Conservation (phyloP, 2,888 invertebrate species). For the Lycaena phlaeas region DNA sequence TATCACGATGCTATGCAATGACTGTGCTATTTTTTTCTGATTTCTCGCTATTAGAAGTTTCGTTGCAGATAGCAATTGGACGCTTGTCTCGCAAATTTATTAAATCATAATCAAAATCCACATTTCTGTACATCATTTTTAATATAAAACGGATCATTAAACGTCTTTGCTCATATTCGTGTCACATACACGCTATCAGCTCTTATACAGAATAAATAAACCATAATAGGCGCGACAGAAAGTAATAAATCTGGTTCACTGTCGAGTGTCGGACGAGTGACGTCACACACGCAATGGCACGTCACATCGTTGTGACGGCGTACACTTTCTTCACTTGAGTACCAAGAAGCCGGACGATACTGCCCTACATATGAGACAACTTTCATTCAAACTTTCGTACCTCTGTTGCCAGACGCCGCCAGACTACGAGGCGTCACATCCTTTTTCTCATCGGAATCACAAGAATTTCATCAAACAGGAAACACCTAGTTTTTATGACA, state of each 20-base stretch:
- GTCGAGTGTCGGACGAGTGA: slow-evolving; percentile 26
- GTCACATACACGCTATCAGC: too few species aligned
- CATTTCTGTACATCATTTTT: too few species aligned
- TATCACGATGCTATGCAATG: too few species aligned
- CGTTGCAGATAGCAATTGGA: too few species aligned
- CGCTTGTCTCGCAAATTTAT: too few species aligned
- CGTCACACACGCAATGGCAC: slow-evolving; percentile 27
- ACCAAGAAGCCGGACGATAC: slow-evolving; percentile 34
- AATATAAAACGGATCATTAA: too few species aligned
- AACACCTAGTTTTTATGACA: neutral
- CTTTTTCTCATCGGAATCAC: neutral
- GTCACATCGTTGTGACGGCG: slow-evolving; percentile 25
- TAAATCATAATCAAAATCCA: too few species aligned
- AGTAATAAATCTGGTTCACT: slow-evolving; percentile 9
- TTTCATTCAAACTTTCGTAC: slow-evolving; percentile 70
- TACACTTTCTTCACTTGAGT: slow-evolving; percentile 26
- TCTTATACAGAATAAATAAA: too few species aligned
- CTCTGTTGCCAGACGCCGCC: slow-evolving; percentile 37
- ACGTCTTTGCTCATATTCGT: too few species aligned
- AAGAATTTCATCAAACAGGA: too few species aligned
- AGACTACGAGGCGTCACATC: slow-evolving; percentile 42
- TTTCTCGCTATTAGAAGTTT: too few species aligned
- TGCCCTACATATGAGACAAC: slow-evolving; percentile 67
- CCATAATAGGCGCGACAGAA: slow-evolving; percentile 9
- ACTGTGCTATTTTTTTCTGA: too few species aligned